Base-by-base conservation (phyloP, 2,888 invertebrate species). In the Acholoe squamosa region DNA sequence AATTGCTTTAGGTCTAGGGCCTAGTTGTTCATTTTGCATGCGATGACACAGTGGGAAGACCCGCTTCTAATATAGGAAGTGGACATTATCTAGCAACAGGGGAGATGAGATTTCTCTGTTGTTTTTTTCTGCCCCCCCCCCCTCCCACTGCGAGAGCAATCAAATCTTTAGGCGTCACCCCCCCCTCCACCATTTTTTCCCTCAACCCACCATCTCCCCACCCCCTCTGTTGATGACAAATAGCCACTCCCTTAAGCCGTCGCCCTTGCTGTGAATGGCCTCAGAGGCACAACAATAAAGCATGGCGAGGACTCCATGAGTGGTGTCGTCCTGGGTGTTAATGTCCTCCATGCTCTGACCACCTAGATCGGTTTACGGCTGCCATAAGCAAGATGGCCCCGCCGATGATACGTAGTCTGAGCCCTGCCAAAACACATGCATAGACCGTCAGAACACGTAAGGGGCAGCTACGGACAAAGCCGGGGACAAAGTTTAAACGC, bases 351-450 rank as follows among this genome's bases (percentile, higher is more conserved):
- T n/a, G 43, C 34, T n/a, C 34, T 43, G 34, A 12, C 80, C 80
- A 43, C 19, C 43, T 19, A 33, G 80, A 80, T 80, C 80, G 80
- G 34, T 80, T 80, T 80, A 80, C 43, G 33, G n/a, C 80, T 43
- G 34, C 43, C 80, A 80, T 80, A 80, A 80, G 34, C 80, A 80
- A 80, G 22, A 80, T 80, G 80, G 80, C 80, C 19, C 34, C 80
- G 16, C 33, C 80, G 34, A 43, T 34, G 16, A n/a, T 5, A n/a
- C 80, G 43, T 22, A 1, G n/a, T 5, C 19, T 25, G 34, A 43
- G n/a, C n/a, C n/a, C n/a, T n/a, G n/a, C n/a, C 80, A 33, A 80
- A 12, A 43, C 80, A 43, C 34, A 19, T 33, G 34, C 80, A 43
- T 43, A 5, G 34, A 43, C 80, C n/a, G 34, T 25, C 16, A 34